Conservation (phyloP, 1,140 invertebrate species). For the Drosophila littoralis region DNA sequence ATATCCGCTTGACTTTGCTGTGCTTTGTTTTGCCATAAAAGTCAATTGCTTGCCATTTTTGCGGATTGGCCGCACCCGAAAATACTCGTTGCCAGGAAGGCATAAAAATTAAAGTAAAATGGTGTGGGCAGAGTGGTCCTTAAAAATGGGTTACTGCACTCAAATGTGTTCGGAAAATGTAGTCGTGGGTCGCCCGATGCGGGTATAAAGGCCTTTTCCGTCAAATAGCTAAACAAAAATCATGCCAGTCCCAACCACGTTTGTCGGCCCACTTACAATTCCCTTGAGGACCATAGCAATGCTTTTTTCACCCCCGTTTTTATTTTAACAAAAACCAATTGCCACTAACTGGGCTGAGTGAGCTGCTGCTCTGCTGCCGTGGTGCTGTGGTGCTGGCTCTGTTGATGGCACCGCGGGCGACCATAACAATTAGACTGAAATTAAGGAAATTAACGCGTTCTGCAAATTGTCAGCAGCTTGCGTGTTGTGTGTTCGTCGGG, state of each 20-base stretch:
- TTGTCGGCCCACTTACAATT: slow-evolving; percentile 11
- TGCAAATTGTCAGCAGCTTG: slow-evolving; percentile 54
- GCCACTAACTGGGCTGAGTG: slow-evolving; percentile 25
- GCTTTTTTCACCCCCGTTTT: slow-evolving; percentile 6
- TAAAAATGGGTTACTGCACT: slow-evolving; percentile 67
- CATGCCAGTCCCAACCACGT: slow-evolving; percentile 27
- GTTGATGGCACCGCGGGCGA: slow-evolving; percentile 77
- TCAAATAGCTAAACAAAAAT: slow-evolving; percentile 38
- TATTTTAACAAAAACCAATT: slow-evolving; percentile 42
- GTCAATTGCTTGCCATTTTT: slow-evolving; percentile 73
- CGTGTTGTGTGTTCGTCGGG: not conserved
- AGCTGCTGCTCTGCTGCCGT: slow-evolving; percentile 7
- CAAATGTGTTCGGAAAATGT: slow-evolving; percentile 49
- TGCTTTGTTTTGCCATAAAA: slow-evolving; percentile 65
- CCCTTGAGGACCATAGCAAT: slow-evolving; percentile 14
- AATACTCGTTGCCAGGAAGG: slow-evolving; percentile 19
- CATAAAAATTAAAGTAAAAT: slow-evolving; percentile 26
- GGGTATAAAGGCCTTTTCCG: slow-evolving; percentile 1
- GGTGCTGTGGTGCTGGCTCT: slow-evolving; percentile 13
- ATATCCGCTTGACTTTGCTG: slow-evolving; percentile 54
- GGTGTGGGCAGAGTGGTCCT: not conserved
- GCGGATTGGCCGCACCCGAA: slow-evolving; percentile 55
- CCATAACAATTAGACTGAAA: slow-evolving; percentile 78
- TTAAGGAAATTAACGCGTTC: slow-evolving; percentile 76
- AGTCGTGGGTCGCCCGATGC: not conserved